phyloP scores from a whole-genome alignment of 2,888 invertebrate genomes.

The Netelia virgata region DNA sequence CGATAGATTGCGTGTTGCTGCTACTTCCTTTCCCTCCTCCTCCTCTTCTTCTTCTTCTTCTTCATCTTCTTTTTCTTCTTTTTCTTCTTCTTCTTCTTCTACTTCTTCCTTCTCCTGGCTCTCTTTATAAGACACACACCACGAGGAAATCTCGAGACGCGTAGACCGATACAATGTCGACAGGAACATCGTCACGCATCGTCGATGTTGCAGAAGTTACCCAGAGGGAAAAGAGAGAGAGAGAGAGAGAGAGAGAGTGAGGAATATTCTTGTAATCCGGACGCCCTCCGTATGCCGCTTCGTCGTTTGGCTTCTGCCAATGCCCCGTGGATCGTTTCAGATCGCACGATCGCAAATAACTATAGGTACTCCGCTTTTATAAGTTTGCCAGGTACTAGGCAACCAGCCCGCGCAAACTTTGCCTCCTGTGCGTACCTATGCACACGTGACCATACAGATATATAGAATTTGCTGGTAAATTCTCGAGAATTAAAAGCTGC shows the following conservation, averaged over 20 bases:
- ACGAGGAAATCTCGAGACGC: slow-evolving; percentile 37
- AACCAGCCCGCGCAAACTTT: slow-evolving; percentile 19
- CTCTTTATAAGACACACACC: slow-evolving; percentile 7
- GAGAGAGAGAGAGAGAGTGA: slow-evolving; percentile 40
- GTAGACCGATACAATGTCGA: slow-evolving; percentile 64
- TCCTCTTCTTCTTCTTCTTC: slow-evolving; percentile 3
- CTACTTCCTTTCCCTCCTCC: slow-evolving; percentile 28
- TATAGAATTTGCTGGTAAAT: slow-evolving; percentile 20
- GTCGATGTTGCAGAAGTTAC: slow-evolving; percentile 60
- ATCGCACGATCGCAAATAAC: slow-evolving; percentile 47
- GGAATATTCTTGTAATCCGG: slow-evolving; percentile 52
- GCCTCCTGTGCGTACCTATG: background rate
- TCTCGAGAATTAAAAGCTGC: slow-evolving; percentile 50
- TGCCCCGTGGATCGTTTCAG: slow-evolving; percentile 31
- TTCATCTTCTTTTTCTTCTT: background rate
- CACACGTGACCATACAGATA: slow-evolving; percentile 2
- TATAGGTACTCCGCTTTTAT: slow-evolving; percentile 13
- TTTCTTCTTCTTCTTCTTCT: background rate
- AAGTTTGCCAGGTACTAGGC: slow-evolving; percentile 46
- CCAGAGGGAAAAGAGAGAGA: slow-evolving; percentile 6
- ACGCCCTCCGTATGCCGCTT: slow-evolving; percentile 15
- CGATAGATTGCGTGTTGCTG: slow-evolving; percentile 61
- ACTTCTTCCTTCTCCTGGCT: slow-evolving; percentile 22
- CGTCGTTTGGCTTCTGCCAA: slow-evolving; percentile 35
- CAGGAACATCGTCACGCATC: slow-evolving; percentile 65